These are phyloP conservation scores for Drosophila bifasciata DNA, from an alignment of 1,140 invertebrate species.

Conservation along the genomic window DNA sequence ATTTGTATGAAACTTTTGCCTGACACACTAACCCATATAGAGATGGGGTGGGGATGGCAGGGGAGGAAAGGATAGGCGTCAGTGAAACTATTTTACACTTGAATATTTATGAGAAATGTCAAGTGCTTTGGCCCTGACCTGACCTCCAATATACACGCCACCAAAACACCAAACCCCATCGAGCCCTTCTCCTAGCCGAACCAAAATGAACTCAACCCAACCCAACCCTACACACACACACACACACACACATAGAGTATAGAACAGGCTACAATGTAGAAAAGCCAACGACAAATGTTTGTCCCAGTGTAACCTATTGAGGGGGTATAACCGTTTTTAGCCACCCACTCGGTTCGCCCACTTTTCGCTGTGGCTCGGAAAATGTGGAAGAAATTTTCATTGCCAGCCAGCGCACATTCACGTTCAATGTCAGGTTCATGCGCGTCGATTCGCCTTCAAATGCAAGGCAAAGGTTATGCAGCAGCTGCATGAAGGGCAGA, in stretches of 20 bases:
- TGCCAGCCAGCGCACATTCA: slow-evolving; percentile 34
- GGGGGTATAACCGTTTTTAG: slow-evolving; percentile 1
- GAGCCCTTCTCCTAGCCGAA: slow-evolving; percentile 16
- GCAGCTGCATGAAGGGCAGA: slow-evolving; percentile 25
- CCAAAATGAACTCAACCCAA: neutral
- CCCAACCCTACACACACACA: slow-evolving; percentile 2
- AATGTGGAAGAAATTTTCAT: slow-evolving; percentile 41
- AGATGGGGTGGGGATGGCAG: neutral
- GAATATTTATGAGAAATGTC: slow-evolving; percentile 53
- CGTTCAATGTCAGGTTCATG: slow-evolving; percentile 53
- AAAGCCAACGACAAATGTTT: slow-evolving; percentile 28
- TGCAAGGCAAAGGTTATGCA: slow-evolving; percentile 51
- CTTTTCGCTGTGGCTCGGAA: slow-evolving; percentile 9
- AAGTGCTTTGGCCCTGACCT: slow-evolving; percentile 50
- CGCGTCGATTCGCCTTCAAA: slow-evolving; percentile 46
- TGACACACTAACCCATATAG: slow-evolving; percentile 50
- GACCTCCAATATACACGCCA: slow-evolving; percentile 39
- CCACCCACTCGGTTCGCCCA: slow-evolving; percentile 3
- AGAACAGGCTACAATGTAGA: slow-evolving; percentile 31
- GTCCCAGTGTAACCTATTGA: slow-evolving; percentile 5
- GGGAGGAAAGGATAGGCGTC: neutral
- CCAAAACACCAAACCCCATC: slow-evolving; percentile 2
- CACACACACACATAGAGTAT: no score
- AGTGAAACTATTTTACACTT: slow-evolving; percentile 33
- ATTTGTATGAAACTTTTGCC: slow-evolving; percentile 22